Evolutionary conservation across 2,113 vertebrate species (phyloP).

Genomic region (Penelope pileata): DNA sequence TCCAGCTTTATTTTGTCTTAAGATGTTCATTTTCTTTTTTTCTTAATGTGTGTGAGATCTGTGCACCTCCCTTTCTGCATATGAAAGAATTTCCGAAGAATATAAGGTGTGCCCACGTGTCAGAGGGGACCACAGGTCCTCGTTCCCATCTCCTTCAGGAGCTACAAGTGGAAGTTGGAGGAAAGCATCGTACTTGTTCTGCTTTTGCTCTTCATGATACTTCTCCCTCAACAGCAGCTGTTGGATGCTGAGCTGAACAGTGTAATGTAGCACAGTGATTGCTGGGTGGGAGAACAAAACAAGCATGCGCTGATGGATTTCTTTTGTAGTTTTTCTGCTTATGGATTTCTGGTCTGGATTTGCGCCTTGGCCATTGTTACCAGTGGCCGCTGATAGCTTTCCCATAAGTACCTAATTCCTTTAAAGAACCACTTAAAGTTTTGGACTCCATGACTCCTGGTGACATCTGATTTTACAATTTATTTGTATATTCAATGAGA

Average conservation of each 20-base stretch:
- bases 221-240: neutral
- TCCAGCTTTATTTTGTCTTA: neutral
- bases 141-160: neutral
- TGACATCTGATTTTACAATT: slow-evolving; percentile 5
- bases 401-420: neutral
- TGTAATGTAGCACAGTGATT: neutral
- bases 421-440: neutral
- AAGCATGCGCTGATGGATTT: neutral
- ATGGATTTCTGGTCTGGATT: neutral
- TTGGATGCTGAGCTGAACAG: neutral
- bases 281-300: neutral
- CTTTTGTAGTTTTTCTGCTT: neutral
- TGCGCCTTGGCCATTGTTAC: neutral
- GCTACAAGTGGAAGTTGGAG: neutral
- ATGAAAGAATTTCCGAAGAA: neutral
- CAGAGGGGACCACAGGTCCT: neutral
- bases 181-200: neutral
- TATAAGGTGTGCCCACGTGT: fast-evolving
- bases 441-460: neutral
- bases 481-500: neutral
- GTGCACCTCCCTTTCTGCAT: neutral
- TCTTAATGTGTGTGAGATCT: neutral
- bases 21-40: neutral
- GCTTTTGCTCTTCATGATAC: neutral
- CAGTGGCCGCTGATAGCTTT: neutral